Evolutionary conservation across 2,797 vertebrate species (phyloP).

Genomic region (Sandelia bainsii): DNA sequence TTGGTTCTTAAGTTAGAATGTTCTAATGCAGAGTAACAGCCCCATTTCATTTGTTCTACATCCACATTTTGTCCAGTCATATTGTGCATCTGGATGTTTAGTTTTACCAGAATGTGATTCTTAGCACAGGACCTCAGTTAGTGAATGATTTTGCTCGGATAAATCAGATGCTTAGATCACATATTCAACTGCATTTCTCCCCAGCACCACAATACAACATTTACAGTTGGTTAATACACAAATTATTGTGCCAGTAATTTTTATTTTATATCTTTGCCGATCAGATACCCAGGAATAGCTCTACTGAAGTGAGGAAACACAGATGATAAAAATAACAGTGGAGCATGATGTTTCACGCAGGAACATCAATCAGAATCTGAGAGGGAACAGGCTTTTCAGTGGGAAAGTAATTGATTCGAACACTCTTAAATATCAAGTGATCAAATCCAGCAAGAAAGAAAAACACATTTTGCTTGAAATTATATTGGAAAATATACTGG

Average conservation of each 20-base stretch:
- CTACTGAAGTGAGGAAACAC: slow-evolving; percentile 35
- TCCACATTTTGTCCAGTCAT: slow-evolving; percentile 41
- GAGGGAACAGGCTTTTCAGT: neutral
- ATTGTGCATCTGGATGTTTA: slow-evolving; percentile 45
- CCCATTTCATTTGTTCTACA: slow-evolving; percentile 34
- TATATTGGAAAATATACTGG: no score
- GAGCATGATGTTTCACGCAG: slow-evolving; percentile 11
- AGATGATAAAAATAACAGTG: slow-evolving; percentile 30
- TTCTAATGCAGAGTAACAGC: slow-evolving; percentile 39
- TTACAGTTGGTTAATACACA: neutral
- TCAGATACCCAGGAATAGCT: slow-evolving; percentile 39
- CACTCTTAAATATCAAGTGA: neutral
- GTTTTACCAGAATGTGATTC: slow-evolving; percentile 15
- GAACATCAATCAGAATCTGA: neutral
- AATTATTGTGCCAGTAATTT: neutral
- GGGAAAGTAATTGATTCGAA: neutral
- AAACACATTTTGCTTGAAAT: no score
- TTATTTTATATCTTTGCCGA: slow-evolving; percentile 8
- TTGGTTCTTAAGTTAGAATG: slow-evolving; percentile 49
- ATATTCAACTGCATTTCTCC: neutral
- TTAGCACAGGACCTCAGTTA: neutral
- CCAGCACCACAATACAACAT: neutral
- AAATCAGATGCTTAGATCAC: neutral
- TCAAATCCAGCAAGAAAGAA: no score
- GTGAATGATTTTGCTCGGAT: neutral